Percentiles rank a stretch among this genome's conserved stretches.
Evolutionary conservation across 2,797 vertebrate species (phyloP).

Genomic region (Sebastes hopkinsi): DNA sequence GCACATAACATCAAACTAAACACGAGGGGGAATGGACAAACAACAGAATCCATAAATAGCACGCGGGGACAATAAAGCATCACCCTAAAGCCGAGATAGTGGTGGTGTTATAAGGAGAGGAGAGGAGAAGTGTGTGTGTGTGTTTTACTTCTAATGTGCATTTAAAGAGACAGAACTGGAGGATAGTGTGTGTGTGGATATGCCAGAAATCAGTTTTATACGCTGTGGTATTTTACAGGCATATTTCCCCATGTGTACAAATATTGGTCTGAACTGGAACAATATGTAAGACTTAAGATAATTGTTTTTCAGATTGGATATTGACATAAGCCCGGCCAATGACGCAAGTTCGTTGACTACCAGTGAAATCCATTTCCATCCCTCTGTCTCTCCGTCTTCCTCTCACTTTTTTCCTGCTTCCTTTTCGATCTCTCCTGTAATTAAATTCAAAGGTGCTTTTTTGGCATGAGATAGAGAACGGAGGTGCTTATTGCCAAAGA

Average conservation of each 20-base stretch:
- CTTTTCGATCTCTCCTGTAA: constrained; percentile 28
- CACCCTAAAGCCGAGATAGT: neutral
- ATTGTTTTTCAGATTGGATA: constrained; percentile 31
- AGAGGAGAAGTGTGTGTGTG: neutral
- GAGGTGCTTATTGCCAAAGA: constrained; percentile 29
- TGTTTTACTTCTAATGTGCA: neutral
- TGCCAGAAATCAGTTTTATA: neutral
- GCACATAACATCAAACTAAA: constrained; percentile 10
- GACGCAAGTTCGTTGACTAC: constrained; percentile 13
- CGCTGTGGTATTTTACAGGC: neutral
- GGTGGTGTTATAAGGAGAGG: neutral
- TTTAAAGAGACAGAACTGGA: neutral
- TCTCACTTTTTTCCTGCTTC: neutral
- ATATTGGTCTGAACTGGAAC: constrained; percentile 24
- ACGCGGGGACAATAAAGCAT: constrained; percentile 15
- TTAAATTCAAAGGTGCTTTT: constrained; percentile 39
- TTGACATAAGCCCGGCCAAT: constrained; percentile 14
- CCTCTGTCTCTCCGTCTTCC: constrained; percentile 1
- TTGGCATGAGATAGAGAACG: constrained; percentile 3
- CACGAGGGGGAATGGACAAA: constrained; percentile 18
- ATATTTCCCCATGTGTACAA: constrained; percentile 1
- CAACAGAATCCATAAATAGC: constrained; percentile 23
- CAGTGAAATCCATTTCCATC: constrained; percentile 42
- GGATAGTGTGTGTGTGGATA: neutral
- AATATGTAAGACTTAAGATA: constrained; percentile 5